phyloP scores from a whole-genome alignment of 2,797 vertebrate species.

The Chelon auratus region DNA sequence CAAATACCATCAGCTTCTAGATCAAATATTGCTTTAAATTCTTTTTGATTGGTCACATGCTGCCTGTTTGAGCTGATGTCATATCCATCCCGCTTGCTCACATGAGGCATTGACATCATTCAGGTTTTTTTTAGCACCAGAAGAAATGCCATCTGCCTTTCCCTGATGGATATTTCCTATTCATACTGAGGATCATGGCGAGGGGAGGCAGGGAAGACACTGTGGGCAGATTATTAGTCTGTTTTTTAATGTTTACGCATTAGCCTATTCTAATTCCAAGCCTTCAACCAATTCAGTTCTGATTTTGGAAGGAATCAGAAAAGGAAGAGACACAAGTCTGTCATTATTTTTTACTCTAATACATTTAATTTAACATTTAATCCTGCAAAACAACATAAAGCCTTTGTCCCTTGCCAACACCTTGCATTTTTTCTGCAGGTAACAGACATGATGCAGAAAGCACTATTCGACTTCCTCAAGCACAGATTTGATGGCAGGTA shows the following conservation, averaged over 20 bases:
- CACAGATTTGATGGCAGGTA: conserved; percentile 99
- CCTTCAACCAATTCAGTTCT: not conserved
- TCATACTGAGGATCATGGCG: conserved; percentile 9
- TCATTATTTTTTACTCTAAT: no score
- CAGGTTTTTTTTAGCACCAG: not conserved
- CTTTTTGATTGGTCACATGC: not conserved
- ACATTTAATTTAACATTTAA: no score
- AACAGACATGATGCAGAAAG: conserved; percentile 99
- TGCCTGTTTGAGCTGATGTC: not conserved
- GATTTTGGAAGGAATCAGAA: not conserved
- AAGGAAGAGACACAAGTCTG: no score
- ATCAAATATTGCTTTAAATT: no score
- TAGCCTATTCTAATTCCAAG: not conserved
- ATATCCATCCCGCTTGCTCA: not conserved
- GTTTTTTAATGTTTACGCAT: not conserved
- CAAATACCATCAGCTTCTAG: no score
- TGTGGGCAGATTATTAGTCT: not conserved
- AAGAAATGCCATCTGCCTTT: conserved; percentile 17
- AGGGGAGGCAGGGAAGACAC: not conserved
- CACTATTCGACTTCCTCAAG: conserved; percentile 99
- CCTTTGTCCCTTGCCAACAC: not conserved
- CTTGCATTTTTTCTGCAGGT: conserved; percentile 84
- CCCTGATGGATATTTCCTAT: conserved; percentile 17
- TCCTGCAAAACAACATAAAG: not conserved
- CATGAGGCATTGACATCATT: not conserved